phyloP scores from a whole-genome alignment of 2,888 invertebrate species.

The Lithophane leautieri region DNA sequence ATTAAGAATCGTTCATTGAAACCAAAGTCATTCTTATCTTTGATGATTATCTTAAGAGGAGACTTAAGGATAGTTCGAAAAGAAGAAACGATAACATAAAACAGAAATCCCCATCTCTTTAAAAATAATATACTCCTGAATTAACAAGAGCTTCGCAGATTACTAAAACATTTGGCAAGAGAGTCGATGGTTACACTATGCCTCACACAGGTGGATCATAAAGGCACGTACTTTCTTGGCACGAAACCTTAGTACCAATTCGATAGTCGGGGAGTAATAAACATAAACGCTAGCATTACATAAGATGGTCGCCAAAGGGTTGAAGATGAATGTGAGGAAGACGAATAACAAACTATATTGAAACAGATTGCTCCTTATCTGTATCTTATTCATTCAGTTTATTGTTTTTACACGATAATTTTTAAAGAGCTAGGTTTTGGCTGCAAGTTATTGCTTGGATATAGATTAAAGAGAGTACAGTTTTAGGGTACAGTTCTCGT shows the following conservation, averaged over 20 bases:
- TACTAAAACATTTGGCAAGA: slow-evolving; percentile 32
- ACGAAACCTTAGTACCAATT: slow-evolving; percentile 15
- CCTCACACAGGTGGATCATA: slow-evolving; percentile 31
- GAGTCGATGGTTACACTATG: neutral
- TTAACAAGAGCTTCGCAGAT: slow-evolving; percentile 5
- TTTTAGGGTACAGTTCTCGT: too few species aligned
- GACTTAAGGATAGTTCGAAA: neutral
- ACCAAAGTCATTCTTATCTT: neutral
- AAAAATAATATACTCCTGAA: neutral
- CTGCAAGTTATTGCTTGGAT: too few species aligned
- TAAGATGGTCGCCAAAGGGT: slow-evolving; percentile 25
- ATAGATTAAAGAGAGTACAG: too few species aligned
- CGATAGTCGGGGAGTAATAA: slow-evolving; percentile 33
- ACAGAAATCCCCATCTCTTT: neutral
- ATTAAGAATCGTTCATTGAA: neutral
- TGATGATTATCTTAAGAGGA: neutral
- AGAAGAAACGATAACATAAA: neutral
- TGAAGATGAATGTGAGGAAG: slow-evolving; percentile 65
- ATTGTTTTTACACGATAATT: neutral
- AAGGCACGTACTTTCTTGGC: slow-evolving; percentile 38
- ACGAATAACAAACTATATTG: slow-evolving; percentile 77
- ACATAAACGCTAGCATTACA: slow-evolving; percentile 12
- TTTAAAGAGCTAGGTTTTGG: too few species aligned
- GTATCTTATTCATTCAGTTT: neutral
- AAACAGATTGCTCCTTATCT: slow-evolving; percentile 64